Percentiles rank a stretch among this genome's conserved stretches.
Evolutionary conservation across 1,140 invertebrate species (phyloP).

Genomic region (Drosophila elegans): DNA sequence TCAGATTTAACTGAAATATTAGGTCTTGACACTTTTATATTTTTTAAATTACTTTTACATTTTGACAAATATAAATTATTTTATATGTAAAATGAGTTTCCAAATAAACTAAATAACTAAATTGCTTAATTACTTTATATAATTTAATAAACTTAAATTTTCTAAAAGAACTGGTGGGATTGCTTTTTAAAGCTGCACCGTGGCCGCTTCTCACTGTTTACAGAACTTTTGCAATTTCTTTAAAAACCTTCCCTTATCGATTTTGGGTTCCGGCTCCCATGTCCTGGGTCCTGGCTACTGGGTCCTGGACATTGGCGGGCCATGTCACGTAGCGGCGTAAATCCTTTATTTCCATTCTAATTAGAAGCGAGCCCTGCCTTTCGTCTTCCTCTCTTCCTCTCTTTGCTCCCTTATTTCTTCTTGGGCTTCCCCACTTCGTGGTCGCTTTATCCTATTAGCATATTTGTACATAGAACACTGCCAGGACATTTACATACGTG

Average conservation of each 20-base stretch:
- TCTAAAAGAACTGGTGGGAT: background rate
- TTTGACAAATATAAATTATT: too few relatives aligned
- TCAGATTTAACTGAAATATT: too few relatives aligned
- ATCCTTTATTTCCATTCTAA: constrained; percentile 78
- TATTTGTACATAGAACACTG: constrained; percentile 55
- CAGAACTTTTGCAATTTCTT: constrained; percentile 17
- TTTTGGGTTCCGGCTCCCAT: constrained; percentile 18
- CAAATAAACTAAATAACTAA: background rate
- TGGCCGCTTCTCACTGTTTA: constrained; percentile 1
- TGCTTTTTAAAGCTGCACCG: background rate
- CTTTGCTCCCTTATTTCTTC: background rate
- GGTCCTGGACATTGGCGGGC: constrained; percentile 31
- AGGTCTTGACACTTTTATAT: too few relatives aligned
- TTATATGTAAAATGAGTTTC: too few relatives aligned
- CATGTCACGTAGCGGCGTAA: constrained; percentile 64
- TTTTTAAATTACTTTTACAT: too few relatives aligned
- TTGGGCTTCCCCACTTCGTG: constrained; percentile 2
- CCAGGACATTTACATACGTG: constrained; percentile 13
- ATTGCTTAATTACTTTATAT: background rate
- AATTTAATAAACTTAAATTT: background rate
- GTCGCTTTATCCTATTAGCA: constrained; percentile 54
- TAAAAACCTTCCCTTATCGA: constrained; percentile 23
- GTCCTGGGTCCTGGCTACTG: background rate
- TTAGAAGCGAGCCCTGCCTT: constrained; percentile 39
- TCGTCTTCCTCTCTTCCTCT: background rate